phyloP scores from a whole-genome alignment of 2,113 vertebrate species.

The Loxodonta africana region DNA sequence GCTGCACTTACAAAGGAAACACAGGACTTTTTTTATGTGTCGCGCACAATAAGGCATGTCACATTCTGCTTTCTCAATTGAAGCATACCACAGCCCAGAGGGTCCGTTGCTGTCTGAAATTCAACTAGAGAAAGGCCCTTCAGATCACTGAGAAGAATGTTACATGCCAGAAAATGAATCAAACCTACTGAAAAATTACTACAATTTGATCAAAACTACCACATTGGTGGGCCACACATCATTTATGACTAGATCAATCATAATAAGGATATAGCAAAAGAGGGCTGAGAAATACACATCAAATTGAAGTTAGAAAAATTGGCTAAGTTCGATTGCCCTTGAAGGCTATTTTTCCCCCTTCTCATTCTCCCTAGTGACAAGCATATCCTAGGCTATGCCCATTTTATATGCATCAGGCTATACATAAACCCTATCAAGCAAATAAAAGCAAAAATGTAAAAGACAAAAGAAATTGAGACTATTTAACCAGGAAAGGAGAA shows the following conservation, averaged over 20 bases:
- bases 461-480: not conserved
- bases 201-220: slow-evolving; percentile 73
- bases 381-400: not conserved
- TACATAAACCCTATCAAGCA: not conserved
- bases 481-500: not conserved
- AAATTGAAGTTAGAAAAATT: not conserved
- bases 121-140: slow-evolving; percentile 68
- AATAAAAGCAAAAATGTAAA: not conserved
- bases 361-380: not conserved
- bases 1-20: slow-evolving; percentile 43
- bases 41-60: slow-evolving; percentile 69
- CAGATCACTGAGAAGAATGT: slow-evolving; percentile 65
- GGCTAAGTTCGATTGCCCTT: not conserved
- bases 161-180: slow-evolving; percentile 70
- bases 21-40: not conserved
- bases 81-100: slow-evolving; percentile 63
- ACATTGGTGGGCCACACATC: not conserved
- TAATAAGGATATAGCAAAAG: not conserved
- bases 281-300: not conserved
- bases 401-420: not conserved
- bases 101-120: slow-evolving; percentile 66
- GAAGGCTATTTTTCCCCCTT: not conserved
- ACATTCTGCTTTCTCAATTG: slow-evolving; percentile 69
- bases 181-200: slow-evolving; percentile 55
- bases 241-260: slow-evolving; percentile 38